These are phyloP conservation scores for Phaetusa simplex DNA, from an alignment of 2,113 vertebrate species.

Conservation along the genomic window DNA sequence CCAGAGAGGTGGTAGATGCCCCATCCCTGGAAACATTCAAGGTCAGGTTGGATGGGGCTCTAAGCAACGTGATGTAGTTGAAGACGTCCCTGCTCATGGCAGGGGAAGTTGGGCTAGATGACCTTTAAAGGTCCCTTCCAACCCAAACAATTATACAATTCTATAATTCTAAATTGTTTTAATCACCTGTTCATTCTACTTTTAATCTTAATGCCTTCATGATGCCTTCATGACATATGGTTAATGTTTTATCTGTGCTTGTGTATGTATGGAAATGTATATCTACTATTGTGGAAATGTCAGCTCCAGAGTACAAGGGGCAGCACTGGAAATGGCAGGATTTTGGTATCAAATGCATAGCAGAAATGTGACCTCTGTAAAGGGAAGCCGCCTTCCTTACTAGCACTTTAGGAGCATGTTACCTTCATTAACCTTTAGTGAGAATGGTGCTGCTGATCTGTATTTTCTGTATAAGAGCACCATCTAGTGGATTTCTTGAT, in stretches of 20 bases:
- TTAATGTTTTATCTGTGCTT: background rate
- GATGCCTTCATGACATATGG: background rate
- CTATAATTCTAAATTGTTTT: background rate
- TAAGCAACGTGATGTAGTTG: too few species aligned
- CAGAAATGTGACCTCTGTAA: background rate
- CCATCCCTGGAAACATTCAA: background rate
- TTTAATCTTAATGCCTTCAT: background rate
- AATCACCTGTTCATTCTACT: background rate
- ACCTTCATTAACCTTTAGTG: background rate
- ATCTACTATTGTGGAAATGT: background rate
- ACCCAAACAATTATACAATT: background rate
- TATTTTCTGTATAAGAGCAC: background rate
- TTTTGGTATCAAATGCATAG: background rate
- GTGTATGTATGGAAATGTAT: background rate
- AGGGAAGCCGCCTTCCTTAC: fast-evolving
- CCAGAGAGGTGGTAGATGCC: background rate
- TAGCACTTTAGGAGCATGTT: too few species aligned
- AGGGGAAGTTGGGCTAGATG: background rate
- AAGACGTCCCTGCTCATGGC: too few species aligned
- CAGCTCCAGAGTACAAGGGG: background rate
- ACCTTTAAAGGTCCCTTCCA: background rate
- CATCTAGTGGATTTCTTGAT: constrained; percentile 21
- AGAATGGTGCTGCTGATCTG: background rate
- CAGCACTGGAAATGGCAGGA: background rate
- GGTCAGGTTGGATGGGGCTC: background rate